Evolutionary conservation across 2,797 vertebrate genomes (phyloP), one percentile per base, ranked within the genome.

Genomic region (Numenius phaeopus): DNA sequence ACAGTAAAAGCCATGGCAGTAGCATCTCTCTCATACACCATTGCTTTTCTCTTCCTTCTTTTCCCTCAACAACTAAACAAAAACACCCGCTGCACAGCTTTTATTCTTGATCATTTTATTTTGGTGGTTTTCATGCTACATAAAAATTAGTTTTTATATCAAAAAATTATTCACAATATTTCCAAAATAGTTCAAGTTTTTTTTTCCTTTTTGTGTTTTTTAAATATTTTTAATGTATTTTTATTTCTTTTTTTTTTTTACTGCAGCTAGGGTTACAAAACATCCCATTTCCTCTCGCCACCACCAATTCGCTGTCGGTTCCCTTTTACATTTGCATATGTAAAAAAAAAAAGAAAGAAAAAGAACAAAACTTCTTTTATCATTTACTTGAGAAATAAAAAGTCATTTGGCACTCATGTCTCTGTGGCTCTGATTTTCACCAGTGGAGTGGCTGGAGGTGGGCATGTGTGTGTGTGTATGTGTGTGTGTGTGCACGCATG

Each of bases 91-190:
- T 97, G 80, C 86, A 96, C 97, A 90, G 55, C 86, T 94, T 98
- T 97, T 95, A 90, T 97, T 96, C 96, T 97, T 96, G 87, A 98
- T 94, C 27, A 96, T 97, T 98, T 98, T 97, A 98, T 98, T 98
- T 97, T 94, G 94, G 93, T 97, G 96, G 85, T 91, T 97, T 97
- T 95, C 93, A 97, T 96, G 92, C 95, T 97, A 98, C 94, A 97
- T 97, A 98, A 97, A 97, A 94, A 89, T 80, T 91, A 96, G 66
- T 37, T 96, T 96, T 96, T 97, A 95, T 98, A 95, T 97, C 95
- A 98, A 98, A 97, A 97, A 96, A 91, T 94, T 94, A 97, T 97
- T 98, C 92, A 97, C 93, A 98, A 96, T 95, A 93, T 95, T 93
- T 97, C 76, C 95, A 95, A 97, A 96, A 98, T 97, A 97, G 94